A percentile compares a stretch with the other conserved stretches of the same genome.
Evolutionary conservation across 1,140 invertebrate genomes (phyloP).

Genomic region (Cotesia vestalis): DNA sequence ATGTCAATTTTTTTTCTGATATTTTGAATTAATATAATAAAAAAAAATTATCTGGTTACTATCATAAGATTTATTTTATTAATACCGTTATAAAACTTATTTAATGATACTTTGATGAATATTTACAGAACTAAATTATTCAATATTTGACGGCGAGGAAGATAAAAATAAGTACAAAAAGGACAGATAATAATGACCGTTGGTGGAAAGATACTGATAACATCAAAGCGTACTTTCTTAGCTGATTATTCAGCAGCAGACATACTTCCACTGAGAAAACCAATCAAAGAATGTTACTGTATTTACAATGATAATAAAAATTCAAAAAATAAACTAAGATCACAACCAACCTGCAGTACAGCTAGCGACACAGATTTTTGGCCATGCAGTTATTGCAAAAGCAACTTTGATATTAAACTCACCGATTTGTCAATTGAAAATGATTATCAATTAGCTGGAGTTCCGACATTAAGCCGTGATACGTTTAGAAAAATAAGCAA

Average conservation of each 20-base stretch:
- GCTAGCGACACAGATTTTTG: slow-evolving; percentile 32
- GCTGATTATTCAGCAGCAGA: slow-evolving; percentile 9
- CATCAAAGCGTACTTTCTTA: slow-evolving; percentile 44
- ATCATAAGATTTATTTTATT: too few species aligned
- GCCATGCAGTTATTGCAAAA: slow-evolving; percentile 42
- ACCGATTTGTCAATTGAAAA: neutral
- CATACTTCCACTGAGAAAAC: slow-evolving; percentile 40
- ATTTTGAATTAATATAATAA: too few species aligned
- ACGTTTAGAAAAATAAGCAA: slow-evolving; percentile 49
- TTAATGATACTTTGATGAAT: too few species aligned
- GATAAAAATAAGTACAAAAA: neutral
- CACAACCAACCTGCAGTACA: slow-evolving; percentile 40
- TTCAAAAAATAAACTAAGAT: slow-evolving; percentile 25
- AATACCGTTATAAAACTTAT: too few species aligned
- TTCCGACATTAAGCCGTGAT: slow-evolving; percentile 45
- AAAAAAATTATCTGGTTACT: too few species aligned
- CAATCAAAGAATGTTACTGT: slow-evolving; percentile 57
- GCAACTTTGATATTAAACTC: slow-evolving; percentile 22
- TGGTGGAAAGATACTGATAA: slow-evolving; percentile 42
- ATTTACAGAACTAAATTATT: too few species aligned
- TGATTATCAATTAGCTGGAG: neutral
- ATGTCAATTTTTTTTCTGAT: too few species aligned
- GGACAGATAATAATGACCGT: slow-evolving; percentile 34
- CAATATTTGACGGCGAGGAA: too few species aligned
- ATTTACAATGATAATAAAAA: slow-evolving; percentile 30